phyloP scores from a whole-genome alignment of 2,113 vertebrate species.

The Scomber japonicus region DNA sequence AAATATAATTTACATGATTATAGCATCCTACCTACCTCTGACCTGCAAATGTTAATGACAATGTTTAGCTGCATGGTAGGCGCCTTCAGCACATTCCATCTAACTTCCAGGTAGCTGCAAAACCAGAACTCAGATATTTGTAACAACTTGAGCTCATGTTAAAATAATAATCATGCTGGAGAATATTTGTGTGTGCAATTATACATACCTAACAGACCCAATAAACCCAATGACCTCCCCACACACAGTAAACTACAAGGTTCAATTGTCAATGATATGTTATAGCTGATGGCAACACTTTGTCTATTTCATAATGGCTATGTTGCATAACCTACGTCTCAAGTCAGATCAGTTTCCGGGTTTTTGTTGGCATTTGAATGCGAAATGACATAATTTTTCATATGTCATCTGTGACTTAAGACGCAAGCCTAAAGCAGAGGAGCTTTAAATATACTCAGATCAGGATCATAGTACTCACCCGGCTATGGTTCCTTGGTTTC shows the following conservation, averaged over 20 bases:
- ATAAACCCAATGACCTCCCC: background rate
- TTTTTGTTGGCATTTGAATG: background rate
- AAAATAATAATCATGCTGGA: too few relatives aligned
- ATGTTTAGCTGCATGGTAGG: background rate
- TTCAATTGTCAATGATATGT: background rate
- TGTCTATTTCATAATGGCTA: background rate
- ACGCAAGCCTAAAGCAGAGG: background rate
- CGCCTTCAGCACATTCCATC: background rate
- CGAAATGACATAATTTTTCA: constrained; percentile 1
- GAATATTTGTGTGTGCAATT: too few relatives aligned
- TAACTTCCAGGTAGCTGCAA: background rate
- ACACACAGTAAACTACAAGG: background rate
- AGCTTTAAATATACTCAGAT: background rate
- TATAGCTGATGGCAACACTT: background rate
- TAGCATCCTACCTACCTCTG: too few relatives aligned
- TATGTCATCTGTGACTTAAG: background rate
- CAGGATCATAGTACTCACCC: constrained; percentile 38
- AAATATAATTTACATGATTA: constrained; percentile 4
- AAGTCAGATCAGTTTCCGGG: background rate
- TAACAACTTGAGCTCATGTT: background rate
- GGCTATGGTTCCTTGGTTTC: constrained; percentile 18
- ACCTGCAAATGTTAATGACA: constrained; percentile 4
- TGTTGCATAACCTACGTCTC: background rate
- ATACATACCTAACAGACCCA: background rate
- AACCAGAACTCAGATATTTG: background rate